A percentile compares a stretch with the other conserved stretches of the same genome.
phyloP scores from a whole-genome alignment of 2,888 invertebrate genomes.

The Hecatera dysodea region DNA sequence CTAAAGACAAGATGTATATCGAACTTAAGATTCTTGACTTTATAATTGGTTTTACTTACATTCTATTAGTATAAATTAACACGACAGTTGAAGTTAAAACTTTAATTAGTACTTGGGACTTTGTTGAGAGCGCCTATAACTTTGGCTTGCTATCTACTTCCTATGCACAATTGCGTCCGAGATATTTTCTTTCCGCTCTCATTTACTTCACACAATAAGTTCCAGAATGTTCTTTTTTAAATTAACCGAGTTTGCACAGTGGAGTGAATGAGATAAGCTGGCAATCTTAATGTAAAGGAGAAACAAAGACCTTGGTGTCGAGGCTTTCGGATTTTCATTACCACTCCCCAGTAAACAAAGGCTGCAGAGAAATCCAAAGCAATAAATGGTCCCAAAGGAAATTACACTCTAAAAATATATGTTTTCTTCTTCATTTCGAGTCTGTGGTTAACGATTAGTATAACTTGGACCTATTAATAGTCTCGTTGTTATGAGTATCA shows the following conservation, averaged over 20 bases:
- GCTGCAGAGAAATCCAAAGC: slow-evolving; percentile 15
- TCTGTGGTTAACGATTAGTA: not conserved
- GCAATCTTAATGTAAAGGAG: slow-evolving; percentile 23
- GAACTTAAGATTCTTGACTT: slow-evolving; percentile 22
- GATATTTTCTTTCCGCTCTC: slow-evolving; percentile 48
- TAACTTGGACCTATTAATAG: not conserved
- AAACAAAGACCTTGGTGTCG: slow-evolving; percentile 16
- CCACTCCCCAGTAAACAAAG: slow-evolving; percentile 5
- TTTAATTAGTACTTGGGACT: slow-evolving; percentile 59
- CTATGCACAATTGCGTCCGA: slow-evolving; percentile 51
- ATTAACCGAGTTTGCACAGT: slow-evolving; percentile 46
- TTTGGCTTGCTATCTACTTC: slow-evolving; percentile 47
- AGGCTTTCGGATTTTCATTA: slow-evolving; percentile 4
- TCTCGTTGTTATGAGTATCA: not conserved
- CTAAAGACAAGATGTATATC: slow-evolving; percentile 29
- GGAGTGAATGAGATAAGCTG: slow-evolving; percentile 29
- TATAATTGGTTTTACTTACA: slow-evolving; percentile 51
- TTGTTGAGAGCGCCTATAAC: slow-evolving; percentile 40
- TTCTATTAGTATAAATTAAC: slow-evolving; percentile 59
- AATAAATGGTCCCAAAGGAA: not conserved
- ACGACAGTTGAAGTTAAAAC: slow-evolving; percentile 60
- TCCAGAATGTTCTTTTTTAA: slow-evolving; percentile 47
- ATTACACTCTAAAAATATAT: not conserved
- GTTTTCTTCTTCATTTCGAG: not conserved
- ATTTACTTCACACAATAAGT: slow-evolving; percentile 48